These are phyloP conservation scores for Anhinga anhinga DNA, from an alignment of 2,113 vertebrate genomes.

Conservation along the genomic window DNA sequence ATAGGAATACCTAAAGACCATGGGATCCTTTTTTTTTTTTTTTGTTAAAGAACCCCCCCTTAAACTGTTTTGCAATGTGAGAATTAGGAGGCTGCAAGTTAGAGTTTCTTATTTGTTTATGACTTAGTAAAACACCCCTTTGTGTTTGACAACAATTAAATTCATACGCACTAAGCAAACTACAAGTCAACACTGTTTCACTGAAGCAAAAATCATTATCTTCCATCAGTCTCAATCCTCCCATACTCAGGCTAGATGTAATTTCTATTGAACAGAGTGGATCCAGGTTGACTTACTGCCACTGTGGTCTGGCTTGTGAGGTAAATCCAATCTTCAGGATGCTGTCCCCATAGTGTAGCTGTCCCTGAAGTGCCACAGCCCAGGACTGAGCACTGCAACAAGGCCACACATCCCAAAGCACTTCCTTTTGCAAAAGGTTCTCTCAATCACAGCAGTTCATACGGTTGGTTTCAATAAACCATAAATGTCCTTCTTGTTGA, in stretches of 20 bases:
- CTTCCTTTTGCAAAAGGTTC: not conserved
- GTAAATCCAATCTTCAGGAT: not conserved
- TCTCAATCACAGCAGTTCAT: rapidly evolving
- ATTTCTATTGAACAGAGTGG: not conserved
- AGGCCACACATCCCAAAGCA: not conserved
- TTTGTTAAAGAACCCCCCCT: not conserved
- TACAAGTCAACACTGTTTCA: not conserved
- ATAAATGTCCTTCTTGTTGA: not conserved
- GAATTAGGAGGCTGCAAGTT: not conserved
- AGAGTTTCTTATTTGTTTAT: not conserved
- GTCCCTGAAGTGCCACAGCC: not conserved
- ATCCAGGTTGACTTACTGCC: not conserved
- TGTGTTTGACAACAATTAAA: not conserved
- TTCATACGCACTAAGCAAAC: not conserved
- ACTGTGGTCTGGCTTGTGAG: not conserved
- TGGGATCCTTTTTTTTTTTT: not conserved
- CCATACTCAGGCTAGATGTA: not conserved
- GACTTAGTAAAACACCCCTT: slow-evolving; percentile 3
- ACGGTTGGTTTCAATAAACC: not conserved
- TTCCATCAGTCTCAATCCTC: not conserved
- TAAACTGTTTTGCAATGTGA: not conserved
- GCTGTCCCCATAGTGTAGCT: not conserved
- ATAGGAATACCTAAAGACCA: not conserved
- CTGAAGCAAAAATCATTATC: slow-evolving; percentile 26
- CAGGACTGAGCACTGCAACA: not conserved